Conservation (phyloP, 1,140 invertebrate genomes). For the Zaprionus ghesquierei region DNA sequence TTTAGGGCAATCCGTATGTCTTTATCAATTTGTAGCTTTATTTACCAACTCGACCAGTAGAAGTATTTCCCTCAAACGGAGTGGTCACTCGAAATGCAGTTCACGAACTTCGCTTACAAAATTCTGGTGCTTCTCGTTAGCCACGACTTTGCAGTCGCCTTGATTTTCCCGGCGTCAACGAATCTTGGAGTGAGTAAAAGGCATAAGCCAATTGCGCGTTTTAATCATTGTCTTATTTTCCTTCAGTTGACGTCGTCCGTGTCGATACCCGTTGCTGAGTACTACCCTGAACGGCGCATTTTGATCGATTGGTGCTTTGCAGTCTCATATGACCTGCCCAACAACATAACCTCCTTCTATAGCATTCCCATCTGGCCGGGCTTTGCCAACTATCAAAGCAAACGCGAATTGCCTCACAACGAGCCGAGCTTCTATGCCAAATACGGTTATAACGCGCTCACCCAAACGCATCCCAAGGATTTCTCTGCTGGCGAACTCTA, state of each 20-base stretch:
- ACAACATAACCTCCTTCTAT: conserved; percentile 59
- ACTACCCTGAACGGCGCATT: conserved; percentile 66
- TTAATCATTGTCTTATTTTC: neutral
- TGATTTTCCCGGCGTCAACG: conserved; percentile 50
- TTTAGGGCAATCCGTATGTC: conserved; percentile 14
- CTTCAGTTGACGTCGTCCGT: conserved; percentile 53
- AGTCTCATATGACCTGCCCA: conserved; percentile 63
- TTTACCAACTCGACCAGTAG: conserved; percentile 36
- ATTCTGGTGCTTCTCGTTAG: conserved; percentile 2
- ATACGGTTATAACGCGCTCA: conserved; percentile 46
- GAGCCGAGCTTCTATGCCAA: conserved; percentile 48
- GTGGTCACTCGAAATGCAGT: conserved; percentile 32
- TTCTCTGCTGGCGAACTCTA: conserved; percentile 75
- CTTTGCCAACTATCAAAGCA: conserved; percentile 60
- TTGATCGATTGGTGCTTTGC: conserved; percentile 77
- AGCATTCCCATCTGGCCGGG: conserved; percentile 78
- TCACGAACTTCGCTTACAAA: neutral
- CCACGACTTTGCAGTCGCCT: neutral
- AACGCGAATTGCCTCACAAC: conserved; percentile 42
- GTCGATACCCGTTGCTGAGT: conserved; percentile 64
- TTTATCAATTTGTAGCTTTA: neutral
- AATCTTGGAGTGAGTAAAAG: conserved; percentile 41
- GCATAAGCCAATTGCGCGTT: neutral
- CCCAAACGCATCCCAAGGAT: conserved; percentile 61
- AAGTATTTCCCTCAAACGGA: conserved; percentile 5